Evolutionary conservation across 2,113 vertebrate genomes (phyloP).

Genomic region (Mus pahari): DNA sequence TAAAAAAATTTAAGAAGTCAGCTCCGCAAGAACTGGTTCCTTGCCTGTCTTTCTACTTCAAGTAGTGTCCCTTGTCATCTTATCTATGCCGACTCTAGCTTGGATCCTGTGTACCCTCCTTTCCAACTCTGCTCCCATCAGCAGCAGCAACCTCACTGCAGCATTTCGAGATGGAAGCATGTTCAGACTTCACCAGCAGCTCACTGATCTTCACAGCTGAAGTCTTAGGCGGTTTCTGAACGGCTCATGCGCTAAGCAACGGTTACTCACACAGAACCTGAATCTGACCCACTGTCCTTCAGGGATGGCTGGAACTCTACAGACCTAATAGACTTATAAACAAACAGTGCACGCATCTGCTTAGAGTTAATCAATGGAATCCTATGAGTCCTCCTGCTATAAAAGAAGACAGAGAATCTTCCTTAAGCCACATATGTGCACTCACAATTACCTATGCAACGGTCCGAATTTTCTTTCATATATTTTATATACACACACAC

Average conservation of each 20-base stretch:
- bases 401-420: neutral
- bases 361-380: neutral
- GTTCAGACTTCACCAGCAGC: neutral
- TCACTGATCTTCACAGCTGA: neutral
- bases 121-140: neutral
- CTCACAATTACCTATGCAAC: neutral
- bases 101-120: neutral
- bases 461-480: neutral
- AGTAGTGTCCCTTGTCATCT: neutral
- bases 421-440: neutral
- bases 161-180: neutral
- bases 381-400: neutral
- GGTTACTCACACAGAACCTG: conserved; percentile 30
- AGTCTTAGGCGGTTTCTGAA: neutral
- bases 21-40: neutral
- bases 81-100: neutral
- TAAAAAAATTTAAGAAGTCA: neutral
- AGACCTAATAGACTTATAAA: neutral
- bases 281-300: conserved; percentile 23
- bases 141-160: neutral
- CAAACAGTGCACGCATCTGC: neutral
- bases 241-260: neutral
- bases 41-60: neutral
- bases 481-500: no score
- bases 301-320: conserved; percentile 8